Base-by-base conservation (phyloP, 2,888 invertebrate genomes). In the Chirona hameri region DNA sequence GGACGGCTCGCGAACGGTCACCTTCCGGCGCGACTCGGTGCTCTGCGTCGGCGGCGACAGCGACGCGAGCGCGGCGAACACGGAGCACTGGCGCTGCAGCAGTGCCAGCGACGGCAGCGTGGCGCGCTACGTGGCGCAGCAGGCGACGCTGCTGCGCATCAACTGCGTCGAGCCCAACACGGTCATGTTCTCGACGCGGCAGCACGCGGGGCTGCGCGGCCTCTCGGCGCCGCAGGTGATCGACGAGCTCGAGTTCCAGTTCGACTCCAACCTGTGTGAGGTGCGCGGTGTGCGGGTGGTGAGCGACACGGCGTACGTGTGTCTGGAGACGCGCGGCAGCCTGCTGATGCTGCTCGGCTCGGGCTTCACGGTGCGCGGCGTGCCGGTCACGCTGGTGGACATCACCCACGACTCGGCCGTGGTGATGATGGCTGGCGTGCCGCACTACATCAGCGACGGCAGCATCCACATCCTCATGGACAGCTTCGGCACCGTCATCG, bases 221-320 rank as follows among this genome's bases (percentile, higher is more conserved):
- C 86, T 86, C 81, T 86, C 83, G 72, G 87, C 87, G 29, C 87
- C 87, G 84, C 88, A 88, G 82, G 87, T 88, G 72, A 88, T 89
- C 82, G 88, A 88, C 84, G 87, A 87, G 57, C 83, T 88, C 57
- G 87, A 87, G 82, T 86, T 85, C 21, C 87, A 87, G 83, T 85
- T 87, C 82, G 87, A 87, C 72, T 81, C 85, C 24, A 86, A 86
- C 21, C 84, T 88, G 55, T 85, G 87, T 76, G 86, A 85, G 65
- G 86, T 88, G 81, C 85, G 85, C 14, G 88, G 88, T 24, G 87
- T 88, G 21, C 86, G 88, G 18, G 85, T 88, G 80, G 86, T 86
- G 57, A 87, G 86, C 46, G 86, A 87, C 21, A 85, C 86, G 79
- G 86, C 87, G 80, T 88, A 87, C 85, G 86, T 88, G 82, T 87